phyloP scores from a whole-genome alignment of 2,888 invertebrate species.

The Andrena chrysosceles region DNA sequence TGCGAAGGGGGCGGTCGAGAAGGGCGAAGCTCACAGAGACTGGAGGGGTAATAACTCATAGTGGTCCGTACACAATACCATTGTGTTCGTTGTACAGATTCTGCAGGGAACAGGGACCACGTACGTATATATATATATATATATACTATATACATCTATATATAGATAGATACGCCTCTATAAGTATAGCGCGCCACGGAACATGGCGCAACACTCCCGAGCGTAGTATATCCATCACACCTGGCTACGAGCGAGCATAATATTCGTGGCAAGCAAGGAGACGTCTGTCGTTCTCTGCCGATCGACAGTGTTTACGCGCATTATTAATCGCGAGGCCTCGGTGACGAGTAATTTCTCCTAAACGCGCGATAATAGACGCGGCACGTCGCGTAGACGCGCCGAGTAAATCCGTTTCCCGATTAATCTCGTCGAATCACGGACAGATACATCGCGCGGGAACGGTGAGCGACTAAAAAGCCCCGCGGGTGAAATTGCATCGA shows the following conservation, averaged over 20 bases:
- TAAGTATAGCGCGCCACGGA: slow-evolving; percentile 34
- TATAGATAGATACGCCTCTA: slow-evolving; percentile 27
- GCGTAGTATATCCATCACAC: slow-evolving; percentile 51
- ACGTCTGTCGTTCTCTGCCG: slow-evolving; percentile 15
- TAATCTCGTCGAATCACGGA: not conserved
- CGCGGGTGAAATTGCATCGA: not conserved
- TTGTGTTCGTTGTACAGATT: slow-evolving; percentile 82
- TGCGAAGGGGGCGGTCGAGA: slow-evolving; percentile 66
- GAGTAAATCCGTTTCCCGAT: slow-evolving; percentile 26
- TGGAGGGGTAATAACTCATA: slow-evolving; percentile 83
- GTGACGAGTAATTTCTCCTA: slow-evolving; percentile 31
- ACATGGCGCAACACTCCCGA: slow-evolving; percentile 41
- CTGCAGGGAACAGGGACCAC: slow-evolving; percentile 79
- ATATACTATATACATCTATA: slow-evolving; percentile 13
- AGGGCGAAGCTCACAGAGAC: slow-evolving; percentile 73
- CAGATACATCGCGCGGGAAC: not conserved
- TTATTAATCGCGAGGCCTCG: slow-evolving; percentile 34
- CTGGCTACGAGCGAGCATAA: slow-evolving; percentile 24
- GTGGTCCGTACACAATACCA: slow-evolving; percentile 82
- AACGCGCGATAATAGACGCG: slow-evolving; percentile 21
- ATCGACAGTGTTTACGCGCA: slow-evolving; percentile 44
- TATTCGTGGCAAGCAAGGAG: slow-evolving; percentile 28
- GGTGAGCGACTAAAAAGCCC: not conserved
- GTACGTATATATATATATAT: slow-evolving; percentile 31
- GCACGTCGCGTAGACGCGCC: not conserved